Evolutionary conservation across 2,113 vertebrate genomes (phyloP).

Genomic region (Vulpes ferrilata): DNA sequence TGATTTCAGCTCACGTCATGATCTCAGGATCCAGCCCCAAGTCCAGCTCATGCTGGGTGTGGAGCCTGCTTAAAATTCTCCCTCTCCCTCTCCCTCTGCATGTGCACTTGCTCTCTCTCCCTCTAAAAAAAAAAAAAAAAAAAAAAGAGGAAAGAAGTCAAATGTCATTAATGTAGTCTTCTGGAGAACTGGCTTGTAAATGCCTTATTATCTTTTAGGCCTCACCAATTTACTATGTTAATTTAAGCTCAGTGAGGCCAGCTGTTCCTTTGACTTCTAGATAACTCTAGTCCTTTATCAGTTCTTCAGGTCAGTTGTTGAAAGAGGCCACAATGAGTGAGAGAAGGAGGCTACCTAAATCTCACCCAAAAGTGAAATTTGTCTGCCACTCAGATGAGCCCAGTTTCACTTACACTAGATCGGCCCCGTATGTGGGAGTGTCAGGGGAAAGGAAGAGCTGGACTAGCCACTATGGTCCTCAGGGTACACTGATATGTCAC

Average conservation of each 20-base stretch:
- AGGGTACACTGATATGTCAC: background rate
- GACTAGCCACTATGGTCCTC: background rate
- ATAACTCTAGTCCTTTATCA: background rate
- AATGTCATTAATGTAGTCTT: background rate
- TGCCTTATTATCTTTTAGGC: background rate
- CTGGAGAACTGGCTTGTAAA: background rate
- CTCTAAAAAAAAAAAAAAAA: background rate
- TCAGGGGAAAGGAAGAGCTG: background rate
- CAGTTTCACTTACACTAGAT: background rate
- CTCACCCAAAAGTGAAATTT: background rate
- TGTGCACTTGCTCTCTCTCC: background rate
- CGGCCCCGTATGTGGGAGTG: background rate
- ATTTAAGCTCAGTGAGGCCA: background rate
- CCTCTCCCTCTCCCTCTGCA: background rate
- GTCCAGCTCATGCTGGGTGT: background rate
- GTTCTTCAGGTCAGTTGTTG: background rate
- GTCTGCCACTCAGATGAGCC: background rate
- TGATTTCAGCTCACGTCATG: background rate
- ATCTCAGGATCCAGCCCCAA: background rate
- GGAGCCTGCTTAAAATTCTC: background rate
- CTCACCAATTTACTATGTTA: background rate
- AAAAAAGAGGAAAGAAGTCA: background rate
- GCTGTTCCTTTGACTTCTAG: background rate
- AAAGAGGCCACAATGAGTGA: background rate
- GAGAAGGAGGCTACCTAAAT: background rate